Conservation (phyloP, 92 coral and sea anemone genomes). For the Nematostella vectensis region DNA sequence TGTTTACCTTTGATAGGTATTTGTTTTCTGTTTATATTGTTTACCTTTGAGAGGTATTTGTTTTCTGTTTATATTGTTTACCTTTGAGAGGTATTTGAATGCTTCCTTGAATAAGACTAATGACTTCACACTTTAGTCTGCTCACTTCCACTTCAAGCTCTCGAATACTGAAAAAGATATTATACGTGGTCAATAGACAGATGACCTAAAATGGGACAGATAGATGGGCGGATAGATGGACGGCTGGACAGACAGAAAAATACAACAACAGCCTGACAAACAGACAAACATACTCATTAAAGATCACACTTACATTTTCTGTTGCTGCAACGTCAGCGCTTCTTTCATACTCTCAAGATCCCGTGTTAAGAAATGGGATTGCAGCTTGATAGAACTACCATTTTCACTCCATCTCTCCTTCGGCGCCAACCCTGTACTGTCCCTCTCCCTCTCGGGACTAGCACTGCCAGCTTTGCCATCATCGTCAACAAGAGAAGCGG, state of each 20-base stretch:
- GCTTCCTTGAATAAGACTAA: conserved; percentile 72
- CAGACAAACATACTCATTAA: too few relatives aligned
- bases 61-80: too few relatives aligned
- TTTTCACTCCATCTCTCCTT: too few relatives aligned
- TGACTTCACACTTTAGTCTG: conserved; percentile 78
- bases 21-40: too few relatives aligned
- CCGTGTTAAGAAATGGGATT: neutral
- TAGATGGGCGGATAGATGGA: too few relatives aligned
- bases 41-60: conserved; percentile 85
- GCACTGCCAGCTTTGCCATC: too few relatives aligned
- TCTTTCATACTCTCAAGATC: conserved; percentile 4
- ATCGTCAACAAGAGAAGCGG: too few relatives aligned
- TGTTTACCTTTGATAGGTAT: too few relatives aligned
- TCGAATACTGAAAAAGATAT: conserved; percentile 41
- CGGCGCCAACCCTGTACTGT: too few relatives aligned
- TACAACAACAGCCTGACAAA: too few relatives aligned
- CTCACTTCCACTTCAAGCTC: conserved; percentile 73
- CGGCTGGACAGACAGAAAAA: too few relatives aligned
- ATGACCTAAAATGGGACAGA: neutral
- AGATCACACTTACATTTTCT: conserved; percentile 32
- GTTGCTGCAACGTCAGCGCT: conserved; percentile 37
- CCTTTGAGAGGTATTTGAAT: conserved; percentile 81
- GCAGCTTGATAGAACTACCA: neutral
- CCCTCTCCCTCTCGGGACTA: too few relatives aligned
- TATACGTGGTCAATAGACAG: neutral